A percentile compares a stretch with the other conserved stretches of the same genome.
Conservation (phyloP, 2,113 vertebrate genomes). For the Pelodiscus sinensis region DNA sequence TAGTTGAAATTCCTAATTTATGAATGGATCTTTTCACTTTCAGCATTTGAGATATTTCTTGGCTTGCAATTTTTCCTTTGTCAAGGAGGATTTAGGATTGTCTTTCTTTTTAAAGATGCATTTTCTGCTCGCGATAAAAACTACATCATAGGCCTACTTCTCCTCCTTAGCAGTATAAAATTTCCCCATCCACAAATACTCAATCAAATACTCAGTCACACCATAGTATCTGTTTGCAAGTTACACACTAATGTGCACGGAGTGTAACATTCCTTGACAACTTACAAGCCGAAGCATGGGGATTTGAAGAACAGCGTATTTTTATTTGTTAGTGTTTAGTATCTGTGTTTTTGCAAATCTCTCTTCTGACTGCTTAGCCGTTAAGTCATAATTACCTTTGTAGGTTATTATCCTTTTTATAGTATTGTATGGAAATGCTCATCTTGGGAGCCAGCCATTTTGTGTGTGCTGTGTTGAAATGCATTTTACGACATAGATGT, state of each 20-base stretch:
- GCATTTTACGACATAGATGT: neutral
- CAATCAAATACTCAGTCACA: neutral
- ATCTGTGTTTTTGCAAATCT: neutral
- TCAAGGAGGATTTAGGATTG: neutral
- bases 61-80: neutral
- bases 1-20: neutral
- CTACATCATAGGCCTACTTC: accelerated
- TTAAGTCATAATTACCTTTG: conserved; percentile 60
- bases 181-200: neutral
- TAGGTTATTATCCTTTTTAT: conserved; percentile 52
- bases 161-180: neutral
- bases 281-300: neutral
- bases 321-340: neutral
- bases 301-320: neutral
- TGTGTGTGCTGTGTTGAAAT: conserved; percentile 32
- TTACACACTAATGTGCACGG: neutral
- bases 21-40: neutral
- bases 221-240: neutral
- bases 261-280: neutral
- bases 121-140: neutral
- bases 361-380: neutral
- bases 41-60: neutral
- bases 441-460: conserved; percentile 65
- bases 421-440: conserved; percentile 38
- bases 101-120: neutral